Percentiles rank a stretch among this genome's conserved stretches.
Evolutionary conservation across 2,113 vertebrate genomes (phyloP).

Genomic region (Odontesthes bonariensis): DNA sequence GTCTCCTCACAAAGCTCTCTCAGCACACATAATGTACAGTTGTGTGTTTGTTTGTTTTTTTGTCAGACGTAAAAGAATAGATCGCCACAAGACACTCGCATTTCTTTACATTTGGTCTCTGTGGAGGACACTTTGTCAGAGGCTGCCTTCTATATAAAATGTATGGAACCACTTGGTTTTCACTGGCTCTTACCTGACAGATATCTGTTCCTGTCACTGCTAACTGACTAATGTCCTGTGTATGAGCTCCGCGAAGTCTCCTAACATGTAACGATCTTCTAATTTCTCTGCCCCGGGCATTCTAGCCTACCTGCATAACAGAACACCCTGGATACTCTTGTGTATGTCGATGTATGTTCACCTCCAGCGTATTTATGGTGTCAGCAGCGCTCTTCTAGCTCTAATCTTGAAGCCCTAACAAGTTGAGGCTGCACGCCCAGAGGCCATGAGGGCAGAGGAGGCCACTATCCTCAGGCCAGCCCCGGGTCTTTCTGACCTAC

Average conservation of each 20-base stretch:
- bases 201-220: conserved; percentile 64
- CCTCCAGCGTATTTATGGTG: conserved; percentile 51
- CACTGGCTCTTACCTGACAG: conserved; percentile 35
- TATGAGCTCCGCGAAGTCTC: conserved; percentile 48
- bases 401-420: conserved; percentile 72
- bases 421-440: conserved; percentile 61
- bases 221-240: conserved; percentile 52
- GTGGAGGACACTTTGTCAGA: conserved; percentile 28
- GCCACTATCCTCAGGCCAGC: conserved; percentile 71
- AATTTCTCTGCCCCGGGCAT: conserved; percentile 67
- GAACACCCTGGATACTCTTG: conserved; percentile 40
- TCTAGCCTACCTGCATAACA: conserved; percentile 65
- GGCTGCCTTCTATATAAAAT: conserved; percentile 34
- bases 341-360: conserved; percentile 20
- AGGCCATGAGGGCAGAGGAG: conserved; percentile 73
- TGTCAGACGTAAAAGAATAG: conserved; percentile 22
- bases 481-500: conserved; percentile 56
- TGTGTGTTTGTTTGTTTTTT: neutral
- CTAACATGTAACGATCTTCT: conserved; percentile 64
- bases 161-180: conserved; percentile 34
- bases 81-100: conserved; percentile 41
- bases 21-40: neutral
- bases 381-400: conserved; percentile 59
- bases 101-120: conserved; percentile 37
- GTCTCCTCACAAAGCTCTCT: conserved; percentile 3